These are phyloP conservation scores for Hemibagrus guttatus DNA, from an alignment of 2,797 vertebrate genomes.

Conservation along the genomic window DNA sequence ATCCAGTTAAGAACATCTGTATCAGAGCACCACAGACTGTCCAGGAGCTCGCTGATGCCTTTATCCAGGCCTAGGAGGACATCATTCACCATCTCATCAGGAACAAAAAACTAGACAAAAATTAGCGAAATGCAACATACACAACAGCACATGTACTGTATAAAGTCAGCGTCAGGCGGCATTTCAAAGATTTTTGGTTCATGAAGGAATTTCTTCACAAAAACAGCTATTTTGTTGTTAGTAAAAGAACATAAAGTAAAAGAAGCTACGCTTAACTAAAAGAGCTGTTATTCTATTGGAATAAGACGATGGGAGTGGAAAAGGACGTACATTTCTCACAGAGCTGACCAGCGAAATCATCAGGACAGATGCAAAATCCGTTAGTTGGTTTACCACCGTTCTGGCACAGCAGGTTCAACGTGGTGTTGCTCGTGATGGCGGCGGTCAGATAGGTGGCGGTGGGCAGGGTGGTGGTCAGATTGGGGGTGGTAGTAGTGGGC, in stretches of 20 bases:
- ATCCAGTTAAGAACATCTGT: too few species aligned
- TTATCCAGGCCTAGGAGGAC: too few species aligned
- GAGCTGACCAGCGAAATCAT: slow-evolving; percentile 56
- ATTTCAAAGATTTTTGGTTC: neutral
- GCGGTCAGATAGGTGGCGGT: too few species aligned
- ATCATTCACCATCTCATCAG: too few species aligned
- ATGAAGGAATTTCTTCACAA: neutral
- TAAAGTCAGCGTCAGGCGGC: neutral
- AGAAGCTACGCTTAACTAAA: neutral
- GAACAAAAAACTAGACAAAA: neutral
- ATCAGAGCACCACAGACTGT: too few species aligned
- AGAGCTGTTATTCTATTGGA: neutral
- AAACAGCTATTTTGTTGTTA: too few species aligned
- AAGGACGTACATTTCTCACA: slow-evolving; percentile 54
- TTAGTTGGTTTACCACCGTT: slow-evolving; percentile 1
- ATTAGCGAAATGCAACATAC: neutral
- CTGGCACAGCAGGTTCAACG: neutral
- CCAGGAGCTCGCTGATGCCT: too few species aligned
- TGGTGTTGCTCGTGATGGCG: neutral
- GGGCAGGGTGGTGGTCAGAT: too few species aligned
- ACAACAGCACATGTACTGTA: neutral
- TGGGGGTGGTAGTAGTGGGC: too few species aligned
- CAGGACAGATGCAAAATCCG: slow-evolving; percentile 58
- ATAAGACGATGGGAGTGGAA: neutral
- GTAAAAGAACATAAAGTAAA: too few species aligned